phyloP scores from a whole-genome alignment of 2,113 vertebrate species.

The Reinhardtius hippoglossoides region DNA sequence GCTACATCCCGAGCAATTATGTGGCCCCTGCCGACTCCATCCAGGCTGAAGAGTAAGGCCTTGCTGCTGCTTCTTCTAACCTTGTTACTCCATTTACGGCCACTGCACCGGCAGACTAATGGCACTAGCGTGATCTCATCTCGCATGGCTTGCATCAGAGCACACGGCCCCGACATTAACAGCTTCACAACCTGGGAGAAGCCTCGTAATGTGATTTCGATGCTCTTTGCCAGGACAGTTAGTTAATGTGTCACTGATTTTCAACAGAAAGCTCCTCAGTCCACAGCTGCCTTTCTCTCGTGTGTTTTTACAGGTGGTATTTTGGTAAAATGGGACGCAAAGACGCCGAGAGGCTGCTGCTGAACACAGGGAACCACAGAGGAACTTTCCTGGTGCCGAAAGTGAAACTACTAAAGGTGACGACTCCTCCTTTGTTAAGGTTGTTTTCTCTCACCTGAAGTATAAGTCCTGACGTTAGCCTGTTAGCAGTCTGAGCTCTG shows the following conservation, averaged over 20 bases:
- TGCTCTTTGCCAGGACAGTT: not conserved
- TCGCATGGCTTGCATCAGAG: conserved; percentile 19
- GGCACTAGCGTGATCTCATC: conserved; percentile 15
- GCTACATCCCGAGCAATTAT: conserved; percentile 99
- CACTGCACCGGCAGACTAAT: conserved; percentile 18
- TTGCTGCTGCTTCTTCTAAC: conserved; percentile 21
- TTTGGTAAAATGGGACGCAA: conserved; percentile 99
- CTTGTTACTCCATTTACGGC: conserved; percentile 29
- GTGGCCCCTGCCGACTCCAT: conserved; percentile 99
- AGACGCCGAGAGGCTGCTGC: conserved; percentile 94
- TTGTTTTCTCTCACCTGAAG: not conserved
- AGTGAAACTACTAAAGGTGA: conserved; percentile 99
- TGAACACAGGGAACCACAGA: conserved; percentile 94
- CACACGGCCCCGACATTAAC: not conserved
- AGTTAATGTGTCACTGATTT: conserved; percentile 10
- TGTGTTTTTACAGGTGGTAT: conserved; percentile 89
- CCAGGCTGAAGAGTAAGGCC: conserved; percentile 98
- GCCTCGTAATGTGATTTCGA: conserved; percentile 5
- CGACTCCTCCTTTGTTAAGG: not conserved
- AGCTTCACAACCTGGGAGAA: not conserved
- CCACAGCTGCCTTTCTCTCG: not conserved
- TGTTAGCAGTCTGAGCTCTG: too few relatives aligned
- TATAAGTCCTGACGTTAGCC: not conserved
- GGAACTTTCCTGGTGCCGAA: conserved; percentile 95
- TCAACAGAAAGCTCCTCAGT: not conserved